Evolutionary conservation across 2,888 invertebrate species (phyloP), one percentile per base, ranked within the genome.

Genomic region (Rhingia rostrata): DNA sequence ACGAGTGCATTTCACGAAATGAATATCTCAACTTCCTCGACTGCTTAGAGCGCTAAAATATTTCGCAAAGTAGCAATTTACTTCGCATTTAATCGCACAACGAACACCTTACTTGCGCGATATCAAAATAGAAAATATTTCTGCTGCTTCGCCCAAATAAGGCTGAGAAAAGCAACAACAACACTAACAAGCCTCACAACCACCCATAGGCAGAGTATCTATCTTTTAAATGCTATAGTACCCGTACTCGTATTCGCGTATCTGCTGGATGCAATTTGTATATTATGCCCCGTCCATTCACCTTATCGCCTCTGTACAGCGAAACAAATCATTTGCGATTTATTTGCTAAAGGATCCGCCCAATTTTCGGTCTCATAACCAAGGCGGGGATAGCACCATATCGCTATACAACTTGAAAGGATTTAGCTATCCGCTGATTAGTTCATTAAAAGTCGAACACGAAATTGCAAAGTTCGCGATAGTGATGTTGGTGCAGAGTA

Each of bases 241-340:
- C 43, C 1, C 5, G 10, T 43, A 61, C 39, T 9, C 6, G 45
- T 49, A 51, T 6, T 22, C 35, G 70, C 6, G 12, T 74, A 74
- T 51, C 66, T 41, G 12, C 6, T 7, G 37, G 33, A 58, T 66
- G 73, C 54, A 75, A 64, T 41, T n/a, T 63, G 49, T 30, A 30
- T 49, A 22, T 22, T 22, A 35, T 64, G 66, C 58, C 70, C 54
- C 53, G 47, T 79, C 33, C 54, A 51, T 43, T 79, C 51, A 60
- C 51, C 64, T 74, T 83, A 69, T 72, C 72, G 47, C 10, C 22
- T 22, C 22, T 22, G 22, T 58, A 7, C 41, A 69, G 43, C 53
- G 61, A 60, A 80, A 84, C 84, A 84, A 84, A 80, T 84, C 80
- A 80, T 80, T 80, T n/a, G 80, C 53, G 74, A 84, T 84, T 84